phyloP scores from a whole-genome alignment of 2,888 invertebrate species.

The Pollenia labialis region DNA sequence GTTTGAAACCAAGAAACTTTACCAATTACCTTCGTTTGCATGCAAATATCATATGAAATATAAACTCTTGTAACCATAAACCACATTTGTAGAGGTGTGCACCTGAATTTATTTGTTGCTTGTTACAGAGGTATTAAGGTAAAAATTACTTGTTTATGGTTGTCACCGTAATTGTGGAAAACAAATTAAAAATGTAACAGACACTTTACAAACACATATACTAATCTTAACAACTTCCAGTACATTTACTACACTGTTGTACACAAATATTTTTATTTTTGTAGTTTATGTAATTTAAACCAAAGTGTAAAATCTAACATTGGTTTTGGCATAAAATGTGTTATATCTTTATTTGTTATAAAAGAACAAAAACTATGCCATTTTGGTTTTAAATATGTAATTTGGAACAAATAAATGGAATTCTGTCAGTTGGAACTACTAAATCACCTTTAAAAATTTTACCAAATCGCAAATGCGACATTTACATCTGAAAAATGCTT shows the following conservation, averaged over 20 bases:
- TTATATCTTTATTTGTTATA: no score
- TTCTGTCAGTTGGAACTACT: not conserved
- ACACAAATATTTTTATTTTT: slow-evolving; percentile 16
- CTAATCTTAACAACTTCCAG: not conserved
- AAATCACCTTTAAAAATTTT: not conserved
- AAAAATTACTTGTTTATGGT: slow-evolving; percentile 65
- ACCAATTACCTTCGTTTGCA: not conserved
- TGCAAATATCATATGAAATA: not conserved
- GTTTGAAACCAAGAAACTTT: no score
- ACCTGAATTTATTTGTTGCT: slow-evolving; percentile 3
- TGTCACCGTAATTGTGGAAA: slow-evolving; percentile 56
- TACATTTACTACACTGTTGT: slow-evolving; percentile 2
- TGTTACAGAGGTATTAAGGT: slow-evolving; percentile 40
- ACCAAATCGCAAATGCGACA: no score
- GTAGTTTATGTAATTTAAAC: slow-evolving; percentile 6
- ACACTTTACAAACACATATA: slow-evolving; percentile 9
- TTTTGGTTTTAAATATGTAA: no score
- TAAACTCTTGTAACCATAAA: not conserved
- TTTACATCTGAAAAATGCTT: no score
- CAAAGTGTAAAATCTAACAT: slow-evolving; percentile 53
- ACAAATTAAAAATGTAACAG: slow-evolving; percentile 57
- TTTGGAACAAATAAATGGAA: slow-evolving; percentile 3
- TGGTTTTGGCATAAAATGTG: slow-evolving; percentile 44
- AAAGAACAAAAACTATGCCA: no score
- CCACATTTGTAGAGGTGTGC: not conserved